Percentiles rank a stretch among this genome's conserved stretches.
Conservation (phyloP, 2,797 vertebrate species). For the Micropoecilia bifurca region DNA sequence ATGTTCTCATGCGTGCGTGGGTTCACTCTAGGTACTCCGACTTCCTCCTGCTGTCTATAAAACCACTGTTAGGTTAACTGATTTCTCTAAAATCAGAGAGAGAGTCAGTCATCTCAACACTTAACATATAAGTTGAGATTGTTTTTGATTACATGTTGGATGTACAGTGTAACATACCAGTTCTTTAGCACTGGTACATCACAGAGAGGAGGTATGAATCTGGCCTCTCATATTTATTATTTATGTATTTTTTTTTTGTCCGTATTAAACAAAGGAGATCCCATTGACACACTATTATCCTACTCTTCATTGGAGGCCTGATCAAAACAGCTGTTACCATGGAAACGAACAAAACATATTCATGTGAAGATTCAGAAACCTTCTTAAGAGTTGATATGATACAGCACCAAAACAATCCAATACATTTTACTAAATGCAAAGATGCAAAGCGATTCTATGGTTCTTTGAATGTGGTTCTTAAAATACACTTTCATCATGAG, state of each 20-base stretch:
- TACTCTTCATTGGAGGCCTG: not conserved
- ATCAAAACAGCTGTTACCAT: not conserved
- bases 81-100: not conserved
- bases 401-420: not conserved
- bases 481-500: not conserved
- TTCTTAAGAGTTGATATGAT: too few relatives aligned
- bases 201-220: not conserved
- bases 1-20: not conserved
- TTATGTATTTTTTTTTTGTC: not conserved
- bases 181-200: not conserved
- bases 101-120: not conserved
- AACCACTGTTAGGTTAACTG: not conserved
- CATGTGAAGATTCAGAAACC: not conserved
- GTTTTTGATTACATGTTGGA: not conserved
- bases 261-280: not conserved
- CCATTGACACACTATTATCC: not conserved
- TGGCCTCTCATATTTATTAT: not conserved
- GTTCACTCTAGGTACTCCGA: not conserved
- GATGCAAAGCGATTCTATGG: not conserved
- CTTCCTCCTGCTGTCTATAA: not conserved
- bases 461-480: not conserved
- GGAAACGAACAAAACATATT: not conserved
- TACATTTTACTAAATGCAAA: not conserved
- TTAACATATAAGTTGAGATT: not conserved
- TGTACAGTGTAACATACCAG: not conserved